Conservation (phyloP, 2,113 vertebrate species). For the Pluvianellus socialis region DNA sequence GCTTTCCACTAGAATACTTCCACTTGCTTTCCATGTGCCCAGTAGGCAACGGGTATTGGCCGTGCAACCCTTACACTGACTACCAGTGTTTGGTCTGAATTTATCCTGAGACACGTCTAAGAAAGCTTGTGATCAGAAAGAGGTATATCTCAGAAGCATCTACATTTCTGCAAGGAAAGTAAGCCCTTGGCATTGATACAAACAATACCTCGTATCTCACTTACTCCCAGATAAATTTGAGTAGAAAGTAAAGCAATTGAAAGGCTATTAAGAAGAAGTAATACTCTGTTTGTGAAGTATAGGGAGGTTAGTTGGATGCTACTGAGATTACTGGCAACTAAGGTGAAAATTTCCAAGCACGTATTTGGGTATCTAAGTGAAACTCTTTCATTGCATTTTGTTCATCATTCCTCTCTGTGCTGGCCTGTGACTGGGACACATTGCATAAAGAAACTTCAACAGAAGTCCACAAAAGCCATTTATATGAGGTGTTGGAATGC, state of each 20-base stretch:
- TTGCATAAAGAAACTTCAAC: not conserved
- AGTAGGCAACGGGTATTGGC: not conserved
- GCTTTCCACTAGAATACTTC: not conserved
- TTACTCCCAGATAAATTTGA: not conserved
- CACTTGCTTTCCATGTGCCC: not conserved
- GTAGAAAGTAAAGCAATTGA: not conserved
- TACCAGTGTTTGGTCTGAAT: not conserved
- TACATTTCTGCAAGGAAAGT: not conserved
- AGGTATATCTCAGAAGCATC: not conserved
- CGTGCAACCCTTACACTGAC: not conserved
- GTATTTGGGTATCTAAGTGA: not conserved
- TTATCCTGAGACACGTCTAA: not conserved
- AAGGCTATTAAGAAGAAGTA: not conserved
- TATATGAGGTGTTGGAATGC: not conserved
- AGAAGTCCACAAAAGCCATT: not conserved
- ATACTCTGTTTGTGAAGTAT: fast-evolving
- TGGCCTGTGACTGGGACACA: not conserved
- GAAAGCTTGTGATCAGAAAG: not conserved
- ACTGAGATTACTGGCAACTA: not conserved
- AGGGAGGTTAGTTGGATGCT: not conserved
- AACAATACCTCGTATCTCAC: not conserved
- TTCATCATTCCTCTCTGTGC: not conserved
- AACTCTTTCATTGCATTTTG: not conserved
- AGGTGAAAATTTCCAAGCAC: not conserved
- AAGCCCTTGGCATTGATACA: not conserved